Conservation (phyloP, 2,797 vertebrate species). For the Gobio occitaniae region DNA sequence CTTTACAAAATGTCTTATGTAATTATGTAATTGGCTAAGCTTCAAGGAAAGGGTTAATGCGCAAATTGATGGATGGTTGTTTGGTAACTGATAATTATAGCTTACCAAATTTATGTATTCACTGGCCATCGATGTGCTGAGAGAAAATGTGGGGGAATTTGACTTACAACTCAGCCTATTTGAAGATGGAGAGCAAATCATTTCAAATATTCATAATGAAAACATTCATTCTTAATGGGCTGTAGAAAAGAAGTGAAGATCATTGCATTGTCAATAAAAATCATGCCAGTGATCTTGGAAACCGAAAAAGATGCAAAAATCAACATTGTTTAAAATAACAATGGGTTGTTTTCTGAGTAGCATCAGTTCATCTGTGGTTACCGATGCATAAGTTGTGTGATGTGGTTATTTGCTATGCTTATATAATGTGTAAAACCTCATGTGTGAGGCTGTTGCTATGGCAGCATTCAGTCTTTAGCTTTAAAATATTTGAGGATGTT, state of each 20-base stretch:
- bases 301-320: conserved; percentile 62
- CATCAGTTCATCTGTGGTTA: not conserved
- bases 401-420: not conserved
- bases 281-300: conserved; percentile 68
- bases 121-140: conserved; percentile 53
- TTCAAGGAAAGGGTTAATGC: conserved; percentile 2
- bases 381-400: not conserved
- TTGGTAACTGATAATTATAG: conserved; percentile 48
- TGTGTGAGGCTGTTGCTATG: conserved; percentile 38
- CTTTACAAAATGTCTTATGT: not conserved
- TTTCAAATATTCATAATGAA: conserved; percentile 70
- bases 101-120: conserved; percentile 62
- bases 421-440: not conserved
- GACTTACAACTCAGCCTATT: conserved; percentile 65
- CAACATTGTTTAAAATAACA: conserved; percentile 2
- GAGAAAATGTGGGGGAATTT: conserved; percentile 54
- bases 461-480: not conserved
- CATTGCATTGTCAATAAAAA: conserved; percentile 69
- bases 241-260: conserved; percentile 60
- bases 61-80: conserved; percentile 47
- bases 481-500: conserved; percentile 24
- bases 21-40: not conserved
- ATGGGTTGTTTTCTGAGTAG: not conserved
- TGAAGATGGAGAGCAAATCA: conserved; percentile 51
- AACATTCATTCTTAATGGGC: conserved; percentile 74